Conservation (phyloP, 1,140 invertebrate species). For the Micrasema minimum region DNA sequence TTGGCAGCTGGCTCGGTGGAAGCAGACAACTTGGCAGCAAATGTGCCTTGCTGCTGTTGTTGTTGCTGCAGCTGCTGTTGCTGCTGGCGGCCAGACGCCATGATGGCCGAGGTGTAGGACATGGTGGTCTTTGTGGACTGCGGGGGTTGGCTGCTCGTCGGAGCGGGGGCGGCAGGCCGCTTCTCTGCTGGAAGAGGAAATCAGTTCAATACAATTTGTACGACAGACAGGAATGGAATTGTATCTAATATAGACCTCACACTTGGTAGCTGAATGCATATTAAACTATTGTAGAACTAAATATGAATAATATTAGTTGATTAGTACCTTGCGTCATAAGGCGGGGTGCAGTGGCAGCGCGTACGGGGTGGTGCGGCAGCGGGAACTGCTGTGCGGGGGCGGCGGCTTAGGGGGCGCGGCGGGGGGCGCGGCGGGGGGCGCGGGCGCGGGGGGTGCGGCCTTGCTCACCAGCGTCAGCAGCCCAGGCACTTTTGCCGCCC, state of each 20-base stretch:
- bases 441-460: slow-evolving; percentile 54
- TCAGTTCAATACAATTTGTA: too few species aligned
- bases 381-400: slow-evolving; percentile 10
- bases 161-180: slow-evolving; percentile 56
- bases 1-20: slow-evolving; percentile 36
- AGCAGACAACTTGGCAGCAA: background rate
- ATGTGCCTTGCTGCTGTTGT: background rate
- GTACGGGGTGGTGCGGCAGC: slow-evolving; percentile 11
- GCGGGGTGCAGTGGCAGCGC: slow-evolving; percentile 5
- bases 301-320: too few species aligned
- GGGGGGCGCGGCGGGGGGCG: background rate
- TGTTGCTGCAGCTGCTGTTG: slow-evolving; percentile 45
- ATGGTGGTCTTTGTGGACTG: slow-evolving; percentile 68
- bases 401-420: background rate
- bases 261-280: too few species aligned
- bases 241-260: too few species aligned
- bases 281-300: too few species aligned
- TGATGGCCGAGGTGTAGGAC: slow-evolving; percentile 73
- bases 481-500: slow-evolving; percentile 57
- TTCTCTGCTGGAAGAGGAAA: slow-evolving; percentile 55
- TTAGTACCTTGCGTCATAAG: slow-evolving; percentile 36
- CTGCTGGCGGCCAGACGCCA: slow-evolving; percentile 63
- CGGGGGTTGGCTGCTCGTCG: slow-evolving; percentile 31
- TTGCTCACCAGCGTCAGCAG: slow-evolving; percentile 57
- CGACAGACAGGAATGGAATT: too few species aligned